Percentiles rank a stretch among this genome's conserved stretches.
These are phyloP conservation scores for Leuctra nigra DNA, from an alignment of 2,888 invertebrate species.

Conservation along the genomic window DNA sequence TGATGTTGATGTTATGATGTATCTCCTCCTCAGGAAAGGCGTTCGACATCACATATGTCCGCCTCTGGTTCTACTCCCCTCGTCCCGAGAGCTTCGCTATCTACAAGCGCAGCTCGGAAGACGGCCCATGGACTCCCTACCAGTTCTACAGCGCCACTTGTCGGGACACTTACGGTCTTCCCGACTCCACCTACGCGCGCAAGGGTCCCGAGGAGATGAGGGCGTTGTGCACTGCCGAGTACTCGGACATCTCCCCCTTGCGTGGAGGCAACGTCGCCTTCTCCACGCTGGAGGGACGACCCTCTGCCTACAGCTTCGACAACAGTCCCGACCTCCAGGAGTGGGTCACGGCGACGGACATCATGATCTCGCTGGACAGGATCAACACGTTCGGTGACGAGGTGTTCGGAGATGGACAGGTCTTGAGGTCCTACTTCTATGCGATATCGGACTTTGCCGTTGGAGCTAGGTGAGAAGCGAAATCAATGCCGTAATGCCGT, in stretches of 20 bases:
- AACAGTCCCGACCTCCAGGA: constrained; percentile 81
- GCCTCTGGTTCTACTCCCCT: constrained; percentile 89
- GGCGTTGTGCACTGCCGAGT: constrained; percentile 97
- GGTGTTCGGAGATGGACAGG: constrained; percentile 85
- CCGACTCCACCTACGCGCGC: constrained; percentile 63
- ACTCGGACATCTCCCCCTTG: constrained; percentile 94
- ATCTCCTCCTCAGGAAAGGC: constrained; percentile 69
- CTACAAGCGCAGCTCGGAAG: constrained; percentile 74
- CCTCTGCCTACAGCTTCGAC: constrained; percentile 88
- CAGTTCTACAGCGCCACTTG: constrained; percentile 93
- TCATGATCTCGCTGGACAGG: constrained; percentile 82
- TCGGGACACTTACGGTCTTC: constrained; percentile 80
- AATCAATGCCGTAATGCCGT: too few species aligned
- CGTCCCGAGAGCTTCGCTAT: constrained; percentile 96
- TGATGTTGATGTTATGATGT: too few species aligned
- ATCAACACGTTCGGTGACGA: constrained; percentile 99
- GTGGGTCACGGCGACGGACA: constrained; percentile 96
- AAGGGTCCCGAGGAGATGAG: constrained; percentile 78
- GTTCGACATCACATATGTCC: constrained; percentile 94
- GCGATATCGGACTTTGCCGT: constrained; percentile 62
- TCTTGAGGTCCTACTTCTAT: constrained; percentile 93
- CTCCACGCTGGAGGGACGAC: constrained; percentile 89
- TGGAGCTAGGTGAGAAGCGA: constrained; percentile 57
- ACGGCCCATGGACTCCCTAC: constrained; percentile 80
- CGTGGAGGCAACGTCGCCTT: constrained; percentile 88